Evolutionary conservation across 2,888 invertebrate species (phyloP), one percentile per base, ranked within the genome.

Genomic region (Theodoxus fluviatilis): DNA sequence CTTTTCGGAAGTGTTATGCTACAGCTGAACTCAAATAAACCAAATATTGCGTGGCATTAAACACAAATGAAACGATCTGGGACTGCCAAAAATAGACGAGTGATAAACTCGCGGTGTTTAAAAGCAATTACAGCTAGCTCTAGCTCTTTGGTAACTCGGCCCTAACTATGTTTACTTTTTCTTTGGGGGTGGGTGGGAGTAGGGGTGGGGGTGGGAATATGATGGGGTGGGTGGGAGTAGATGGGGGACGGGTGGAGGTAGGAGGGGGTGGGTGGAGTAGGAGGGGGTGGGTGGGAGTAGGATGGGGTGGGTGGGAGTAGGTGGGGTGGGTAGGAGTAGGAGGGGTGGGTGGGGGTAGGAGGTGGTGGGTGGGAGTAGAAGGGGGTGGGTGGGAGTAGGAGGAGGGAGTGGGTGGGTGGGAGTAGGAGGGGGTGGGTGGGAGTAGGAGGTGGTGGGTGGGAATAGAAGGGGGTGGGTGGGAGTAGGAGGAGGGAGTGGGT

Each of bases 381-480:
- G 52, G 25, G 52, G 25, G 52, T 22, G 52, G 25, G 52, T 22
- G 52, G 25, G 52, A 52, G 52, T 22, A 25, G 25, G 52, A 52
- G 52, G 61, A 35, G 35, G 25, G 59, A 31, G 59, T 59, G 31
- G 25, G 59, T 59, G 59, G 25, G 59, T 59, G 59, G 4, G 31
- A 31, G 59, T 59, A 33, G 6, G 28, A 31, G 59, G 25, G 59
- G 25, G 59, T 25, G 59, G 9, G 9, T 61, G 25, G 12, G 15
- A 4, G 15, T 61, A n/a, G 12, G 3, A 18, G n/a, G 12, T 3
- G 33, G 33, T 61, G 61, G 33, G 61, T 61, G 61, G 33, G 37
- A 31, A 33, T 59, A 33, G 33, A 22, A 2, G 12, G 33, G 61
- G 33, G 25, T 25, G 15, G 25, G 33, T 61, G 1, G 33, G 61